phyloP scores from a whole-genome alignment of 2,113 vertebrate species.

The Sebastes schlegelii region DNA sequence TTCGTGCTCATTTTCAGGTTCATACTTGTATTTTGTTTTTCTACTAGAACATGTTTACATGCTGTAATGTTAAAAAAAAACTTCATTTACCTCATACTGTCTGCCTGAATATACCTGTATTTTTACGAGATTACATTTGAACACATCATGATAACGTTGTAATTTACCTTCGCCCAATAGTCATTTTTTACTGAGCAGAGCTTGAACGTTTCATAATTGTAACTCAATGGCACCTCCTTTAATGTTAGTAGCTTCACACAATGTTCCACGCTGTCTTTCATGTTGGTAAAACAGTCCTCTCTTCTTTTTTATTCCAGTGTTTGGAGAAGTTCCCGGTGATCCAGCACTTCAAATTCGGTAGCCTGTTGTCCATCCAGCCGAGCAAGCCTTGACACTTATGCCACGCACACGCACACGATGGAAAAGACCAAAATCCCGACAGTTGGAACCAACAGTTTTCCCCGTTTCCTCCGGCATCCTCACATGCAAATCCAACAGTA shows the following conservation, averaged over 20 bases:
- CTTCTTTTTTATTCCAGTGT: constrained; percentile 84
- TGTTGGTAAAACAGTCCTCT: not conserved
- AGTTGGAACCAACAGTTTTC: constrained; percentile 8
- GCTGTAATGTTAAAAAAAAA: no score
- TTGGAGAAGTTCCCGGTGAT: constrained; percentile 99
- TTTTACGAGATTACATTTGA: no score
- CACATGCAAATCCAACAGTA: constrained; percentile 30
- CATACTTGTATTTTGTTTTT: no score
- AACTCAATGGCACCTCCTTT: no score
- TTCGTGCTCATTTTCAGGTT: no score
- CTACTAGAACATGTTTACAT: no score
- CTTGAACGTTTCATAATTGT: no score
- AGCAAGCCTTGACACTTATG: constrained; percentile 84
- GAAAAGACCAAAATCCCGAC: constrained; percentile 58
- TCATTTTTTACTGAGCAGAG: no score
- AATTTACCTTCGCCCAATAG: no score
- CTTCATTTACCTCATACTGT: no score
- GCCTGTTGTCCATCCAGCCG: constrained; percentile 95
- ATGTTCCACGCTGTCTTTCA: not conserved
- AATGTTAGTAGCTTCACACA: not conserved
- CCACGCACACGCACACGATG: constrained; percentile 20
- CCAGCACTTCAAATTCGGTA: constrained; percentile 99
- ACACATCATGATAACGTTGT: no score
- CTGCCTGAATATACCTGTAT: no score
- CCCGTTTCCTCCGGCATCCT: constrained; percentile 27